A percentile compares a stretch with the other conserved stretches of the same genome.
These are phyloP conservation scores for Drosophila dives DNA, from an alignment of 2,888 invertebrate species.

Conservation along the genomic window DNA sequence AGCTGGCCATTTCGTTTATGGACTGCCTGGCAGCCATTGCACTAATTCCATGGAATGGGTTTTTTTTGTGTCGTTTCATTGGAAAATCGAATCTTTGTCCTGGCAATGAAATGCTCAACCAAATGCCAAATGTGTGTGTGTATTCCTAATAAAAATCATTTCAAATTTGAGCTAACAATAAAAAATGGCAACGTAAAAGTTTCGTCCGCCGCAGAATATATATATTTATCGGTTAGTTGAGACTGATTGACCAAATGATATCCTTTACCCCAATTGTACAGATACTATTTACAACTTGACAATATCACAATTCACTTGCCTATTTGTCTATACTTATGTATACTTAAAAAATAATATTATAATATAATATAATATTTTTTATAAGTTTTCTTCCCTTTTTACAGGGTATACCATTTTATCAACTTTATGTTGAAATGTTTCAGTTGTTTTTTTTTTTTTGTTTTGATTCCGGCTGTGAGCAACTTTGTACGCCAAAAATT, in stretches of 20 bases:
- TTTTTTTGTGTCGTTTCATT: background rate
- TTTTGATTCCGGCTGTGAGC: conserved; percentile 13
- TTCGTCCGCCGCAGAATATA: conserved; percentile 22
- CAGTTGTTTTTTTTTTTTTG: background rate
- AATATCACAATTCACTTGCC: background rate
- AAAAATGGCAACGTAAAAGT: conserved; percentile 52
- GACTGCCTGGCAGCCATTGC: conserved; percentile 14
- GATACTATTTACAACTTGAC: background rate
- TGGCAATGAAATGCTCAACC: conserved; percentile 13
- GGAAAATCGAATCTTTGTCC: background rate
- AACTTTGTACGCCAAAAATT: conserved; percentile 48
- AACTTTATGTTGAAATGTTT: background rate
- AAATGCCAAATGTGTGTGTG: conserved; percentile 7
- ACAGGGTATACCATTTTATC: conserved; percentile 9
- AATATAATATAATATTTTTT: too few species aligned
- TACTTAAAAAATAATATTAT: background rate
- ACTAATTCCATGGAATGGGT: conserved; percentile 25
- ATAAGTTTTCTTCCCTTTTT: background rate
- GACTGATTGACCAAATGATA: background rate
- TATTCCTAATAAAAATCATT: conserved; percentile 69
- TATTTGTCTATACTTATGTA: background rate
- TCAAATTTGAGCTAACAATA: conserved; percentile 71
- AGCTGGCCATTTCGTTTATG: conserved; percentile 11
- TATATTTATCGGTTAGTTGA: background rate
- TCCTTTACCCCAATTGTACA: conserved; percentile 2